Base-by-base conservation (phyloP, 2,888 invertebrate genomes). In the Pollenia griseotomentosa region DNA sequence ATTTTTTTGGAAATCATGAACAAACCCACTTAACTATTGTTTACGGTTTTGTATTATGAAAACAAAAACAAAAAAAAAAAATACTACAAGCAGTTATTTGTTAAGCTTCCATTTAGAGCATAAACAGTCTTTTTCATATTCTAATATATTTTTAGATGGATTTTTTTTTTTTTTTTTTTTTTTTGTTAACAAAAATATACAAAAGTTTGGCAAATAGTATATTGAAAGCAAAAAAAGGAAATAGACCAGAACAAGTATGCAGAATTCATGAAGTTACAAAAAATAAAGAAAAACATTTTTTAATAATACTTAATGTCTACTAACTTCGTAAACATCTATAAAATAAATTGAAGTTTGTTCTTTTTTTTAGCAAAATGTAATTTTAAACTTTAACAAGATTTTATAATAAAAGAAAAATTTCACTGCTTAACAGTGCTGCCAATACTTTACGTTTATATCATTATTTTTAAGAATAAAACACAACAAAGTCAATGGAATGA, bases 91-190 rank as follows among this genome's bases (percentile, higher is more conserved):
- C 61, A 77, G 65, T 65, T 74, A 75, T 79, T 86, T 79, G 33
- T 74, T 78, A 63, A 87, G 81, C 74, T 75, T 74, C 57, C 65
- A 83, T 83, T 86, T 83, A 57, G 80, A 80, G 80, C 86, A 80
- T 75, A 77, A 86, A 80, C n/a, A 65, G 33, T 51, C 46, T 74
- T 51, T 23, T 71, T 61, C 11, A 74, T 68, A 40, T 74, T 68
- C 55, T 14, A 61, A 59, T 48, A 40, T 65, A 66, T 65, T 59
- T 48, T 19, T 59, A 10, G n/a, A 48, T 14, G 44, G 1, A 1
- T 19, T 19, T 19, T 19, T 19, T 19, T 19, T 48, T 19, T 19
- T 19, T 19, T 19, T 19, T 19, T 19, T 19, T 48, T 68, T 66
- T 19, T 61, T 48, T 68, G 40, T 12, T 23, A 59, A 51, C 7